Percentiles rank a stretch among this genome's conserved stretches.
Evolutionary conservation across 2,113 vertebrate species (phyloP).

Genomic region (Megatriorchis doriae): DNA sequence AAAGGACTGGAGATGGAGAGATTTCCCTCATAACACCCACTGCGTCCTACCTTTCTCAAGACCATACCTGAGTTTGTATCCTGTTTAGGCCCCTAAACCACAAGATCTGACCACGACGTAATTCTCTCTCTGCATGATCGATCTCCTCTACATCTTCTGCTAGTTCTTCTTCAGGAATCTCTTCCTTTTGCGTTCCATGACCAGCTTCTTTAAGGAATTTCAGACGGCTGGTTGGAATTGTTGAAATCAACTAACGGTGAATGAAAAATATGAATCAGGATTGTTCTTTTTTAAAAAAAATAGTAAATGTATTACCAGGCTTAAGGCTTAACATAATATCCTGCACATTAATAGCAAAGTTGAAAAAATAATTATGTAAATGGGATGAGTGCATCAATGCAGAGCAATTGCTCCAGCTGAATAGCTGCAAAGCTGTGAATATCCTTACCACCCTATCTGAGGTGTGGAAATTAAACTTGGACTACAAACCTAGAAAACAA

Average conservation of each 20-base stretch:
- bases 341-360: neutral
- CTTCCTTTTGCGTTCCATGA: conserved; percentile 96
- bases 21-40: conserved; percentile 27
- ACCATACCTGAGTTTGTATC: conserved; percentile 98
- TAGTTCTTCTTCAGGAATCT: conserved; percentile 95
- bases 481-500: neutral
- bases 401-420: neutral
- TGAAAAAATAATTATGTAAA: neutral
- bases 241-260: conserved; percentile 86
- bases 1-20: conserved; percentile 35
- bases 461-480: neutral
- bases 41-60: conserved; percentile 67
- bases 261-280: neutral
- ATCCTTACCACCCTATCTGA: neutral
- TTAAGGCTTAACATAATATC: neutral
- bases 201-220: conserved; percentile 98
- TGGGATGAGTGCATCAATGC: neutral
- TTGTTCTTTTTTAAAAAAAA: neutral
- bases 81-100: conserved; percentile 99
- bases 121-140: conserved; percentile 94
- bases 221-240: conserved; percentile 94
- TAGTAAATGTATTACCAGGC: neutral
- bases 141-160: conserved; percentile 95
- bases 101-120: conserved; percentile 96
- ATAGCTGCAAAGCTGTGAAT: neutral